Percentiles rank a stretch among this genome's conserved stretches.
Evolutionary conservation across 2,888 invertebrate species (phyloP).

Genomic region (Calameuta idolon): DNA sequence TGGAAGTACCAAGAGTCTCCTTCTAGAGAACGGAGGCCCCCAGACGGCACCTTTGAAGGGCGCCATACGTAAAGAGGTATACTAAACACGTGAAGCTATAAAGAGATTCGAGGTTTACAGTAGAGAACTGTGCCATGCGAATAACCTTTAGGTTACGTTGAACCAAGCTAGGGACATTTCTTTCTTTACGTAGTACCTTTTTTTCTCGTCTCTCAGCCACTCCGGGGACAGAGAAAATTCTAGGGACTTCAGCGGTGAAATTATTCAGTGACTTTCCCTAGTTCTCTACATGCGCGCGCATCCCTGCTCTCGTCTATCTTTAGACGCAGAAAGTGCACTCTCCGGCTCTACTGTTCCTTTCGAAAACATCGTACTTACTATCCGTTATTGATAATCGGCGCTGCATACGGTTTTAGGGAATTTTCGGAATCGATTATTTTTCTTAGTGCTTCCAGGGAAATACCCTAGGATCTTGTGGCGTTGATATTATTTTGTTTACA

Average conservation of each 20-base stretch:
- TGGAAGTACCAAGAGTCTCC: conserved; percentile 62
- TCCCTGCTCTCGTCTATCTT: conserved; percentile 37
- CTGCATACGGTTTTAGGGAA: neutral
- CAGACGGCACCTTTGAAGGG: conserved; percentile 53
- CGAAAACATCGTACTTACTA: conserved; percentile 27
- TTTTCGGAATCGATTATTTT: neutral
- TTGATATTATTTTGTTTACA: neutral
- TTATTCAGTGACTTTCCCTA: neutral
- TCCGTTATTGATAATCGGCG: neutral
- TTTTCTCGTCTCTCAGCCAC: neutral
- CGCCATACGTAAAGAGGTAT: conserved; percentile 60
- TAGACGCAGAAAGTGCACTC: conserved; percentile 32
- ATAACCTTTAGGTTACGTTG: neutral
- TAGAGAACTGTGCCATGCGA: neutral
- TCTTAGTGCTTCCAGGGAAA: neutral
- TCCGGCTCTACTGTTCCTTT: conserved; percentile 30
- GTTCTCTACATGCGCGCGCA: conserved; percentile 5
- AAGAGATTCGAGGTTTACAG: neutral
- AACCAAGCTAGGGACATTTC: neutral
- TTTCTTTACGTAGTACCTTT: neutral
- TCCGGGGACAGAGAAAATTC: neutral
- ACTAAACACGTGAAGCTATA: neutral
- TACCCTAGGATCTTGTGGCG: neutral
- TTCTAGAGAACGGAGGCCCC: conserved; percentile 62
- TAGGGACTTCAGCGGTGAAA: neutral